Percentiles rank a stretch among this genome's conserved stretches.
Evolutionary conservation across 2,113 vertebrate species (phyloP).

Genomic region (Ailuropoda melanoleuca): DNA sequence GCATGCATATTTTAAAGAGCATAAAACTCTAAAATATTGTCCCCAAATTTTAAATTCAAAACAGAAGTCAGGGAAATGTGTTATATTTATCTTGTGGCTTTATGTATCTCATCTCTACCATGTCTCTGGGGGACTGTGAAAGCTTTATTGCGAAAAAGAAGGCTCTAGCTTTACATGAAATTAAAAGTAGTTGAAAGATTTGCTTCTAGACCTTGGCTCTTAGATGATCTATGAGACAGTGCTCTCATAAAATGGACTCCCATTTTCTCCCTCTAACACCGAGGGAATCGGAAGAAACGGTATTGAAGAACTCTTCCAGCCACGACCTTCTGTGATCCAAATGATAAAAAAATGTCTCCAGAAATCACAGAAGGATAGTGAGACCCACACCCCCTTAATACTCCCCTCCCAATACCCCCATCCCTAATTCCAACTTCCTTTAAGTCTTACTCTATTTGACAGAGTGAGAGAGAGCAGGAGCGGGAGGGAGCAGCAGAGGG

Average conservation of each 20-base stretch:
- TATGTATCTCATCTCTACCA: background rate
- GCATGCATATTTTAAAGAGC: background rate
- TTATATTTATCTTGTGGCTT: background rate
- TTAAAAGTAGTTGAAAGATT: background rate
- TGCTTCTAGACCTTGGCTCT: background rate
- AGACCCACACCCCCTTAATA: background rate
- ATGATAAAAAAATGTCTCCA: background rate
- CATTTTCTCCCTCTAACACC: background rate
- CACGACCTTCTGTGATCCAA: background rate
- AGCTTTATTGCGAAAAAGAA: background rate
- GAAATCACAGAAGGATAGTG: background rate
- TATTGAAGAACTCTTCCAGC: background rate
- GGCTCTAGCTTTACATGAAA: background rate
- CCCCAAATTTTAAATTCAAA: background rate
- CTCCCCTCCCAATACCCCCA: background rate
- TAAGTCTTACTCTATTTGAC: background rate
- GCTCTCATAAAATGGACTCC: background rate
- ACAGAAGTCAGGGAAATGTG: background rate
- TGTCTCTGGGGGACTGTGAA: background rate
- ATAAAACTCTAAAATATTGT: background rate
- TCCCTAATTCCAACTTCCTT: background rate
- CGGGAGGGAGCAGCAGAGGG: background rate
- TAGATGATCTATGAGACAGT: background rate
- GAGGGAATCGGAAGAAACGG: background rate
- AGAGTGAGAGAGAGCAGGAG: background rate